A percentile compares a stretch with the other conserved stretches of the same genome.
Conservation (phyloP, 1,140 invertebrate species). For the Lutraria rhynchaena region DNA sequence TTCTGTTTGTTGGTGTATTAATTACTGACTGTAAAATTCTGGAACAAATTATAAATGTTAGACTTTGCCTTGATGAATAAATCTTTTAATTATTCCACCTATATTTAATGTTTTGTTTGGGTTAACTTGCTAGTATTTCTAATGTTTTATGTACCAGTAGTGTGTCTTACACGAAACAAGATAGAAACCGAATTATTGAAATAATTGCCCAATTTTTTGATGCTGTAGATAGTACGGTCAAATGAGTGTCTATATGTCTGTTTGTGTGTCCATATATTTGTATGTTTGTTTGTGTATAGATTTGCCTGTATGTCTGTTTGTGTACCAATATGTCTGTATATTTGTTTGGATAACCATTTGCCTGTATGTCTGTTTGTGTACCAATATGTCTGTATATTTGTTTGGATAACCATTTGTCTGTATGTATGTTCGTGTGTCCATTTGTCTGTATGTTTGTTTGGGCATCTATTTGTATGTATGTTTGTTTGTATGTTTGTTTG, state of each 20-base stretch:
- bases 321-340: not conserved
- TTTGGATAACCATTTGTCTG: not conserved
- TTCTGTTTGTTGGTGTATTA: too few species aligned
- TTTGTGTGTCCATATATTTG: not conserved
- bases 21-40: too few species aligned
- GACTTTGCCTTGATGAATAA: too few species aligned
- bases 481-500: conserved; percentile 1
- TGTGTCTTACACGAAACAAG: too few species aligned
- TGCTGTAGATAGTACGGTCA: not conserved
- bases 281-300: not conserved
- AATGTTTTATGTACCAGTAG: too few species aligned
- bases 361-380: not conserved
- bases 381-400: not conserved
- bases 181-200: too few species aligned
- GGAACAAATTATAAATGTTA: too few species aligned
- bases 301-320: not conserved
- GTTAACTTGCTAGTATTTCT: too few species aligned
- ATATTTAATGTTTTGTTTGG: too few species aligned
- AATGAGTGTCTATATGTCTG: not conserved
- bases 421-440: not conserved
- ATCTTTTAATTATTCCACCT: too few species aligned
- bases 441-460: not conserved
- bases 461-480: not conserved
- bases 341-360: not conserved
- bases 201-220: too few species aligned